These are phyloP conservation scores for Pluvialis apricaria DNA, from an alignment of 2,113 vertebrate species.

Conservation along the genomic window DNA sequence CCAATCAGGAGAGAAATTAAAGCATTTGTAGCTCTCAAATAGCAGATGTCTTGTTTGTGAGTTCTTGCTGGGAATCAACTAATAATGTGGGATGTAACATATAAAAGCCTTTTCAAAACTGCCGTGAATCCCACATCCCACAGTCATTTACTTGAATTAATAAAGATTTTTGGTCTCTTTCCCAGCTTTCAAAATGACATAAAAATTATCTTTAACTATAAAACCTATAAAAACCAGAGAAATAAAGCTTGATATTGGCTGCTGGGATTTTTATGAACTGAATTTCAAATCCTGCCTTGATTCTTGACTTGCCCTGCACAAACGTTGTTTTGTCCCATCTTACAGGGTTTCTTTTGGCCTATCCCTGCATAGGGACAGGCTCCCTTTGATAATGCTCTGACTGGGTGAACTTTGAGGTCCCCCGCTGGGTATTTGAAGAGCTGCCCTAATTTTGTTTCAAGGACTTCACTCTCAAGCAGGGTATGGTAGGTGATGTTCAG, in stretches of 20 bases:
- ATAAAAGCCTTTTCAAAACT: not conserved
- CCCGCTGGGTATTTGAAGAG: not conserved
- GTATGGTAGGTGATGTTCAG: not conserved
- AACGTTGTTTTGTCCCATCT: not conserved
- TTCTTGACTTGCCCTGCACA: not conserved
- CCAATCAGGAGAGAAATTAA: not conserved
- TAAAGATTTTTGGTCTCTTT: not conserved
- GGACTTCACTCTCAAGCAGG: not conserved
- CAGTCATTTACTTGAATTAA: not conserved
- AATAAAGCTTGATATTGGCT: not conserved
- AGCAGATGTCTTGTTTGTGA: not conserved
- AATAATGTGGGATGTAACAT: not conserved
- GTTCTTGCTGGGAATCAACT: not conserved
- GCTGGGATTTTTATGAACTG: not conserved
- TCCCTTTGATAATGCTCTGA: not conserved
- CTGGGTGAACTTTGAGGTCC: not conserved
- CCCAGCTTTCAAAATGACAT: not conserved
- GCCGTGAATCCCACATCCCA: rapidly evolving
- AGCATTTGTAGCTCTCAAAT: not conserved
- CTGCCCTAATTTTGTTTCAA: not conserved
- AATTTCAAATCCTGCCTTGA: not conserved
- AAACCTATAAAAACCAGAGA: not conserved
- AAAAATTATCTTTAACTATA: not conserved
- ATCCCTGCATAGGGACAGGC: rapidly evolving
- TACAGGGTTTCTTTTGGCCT: not conserved